phyloP scores from a whole-genome alignment of 2,888 invertebrate species.

The Mesorhabditis sp. region DNA sequence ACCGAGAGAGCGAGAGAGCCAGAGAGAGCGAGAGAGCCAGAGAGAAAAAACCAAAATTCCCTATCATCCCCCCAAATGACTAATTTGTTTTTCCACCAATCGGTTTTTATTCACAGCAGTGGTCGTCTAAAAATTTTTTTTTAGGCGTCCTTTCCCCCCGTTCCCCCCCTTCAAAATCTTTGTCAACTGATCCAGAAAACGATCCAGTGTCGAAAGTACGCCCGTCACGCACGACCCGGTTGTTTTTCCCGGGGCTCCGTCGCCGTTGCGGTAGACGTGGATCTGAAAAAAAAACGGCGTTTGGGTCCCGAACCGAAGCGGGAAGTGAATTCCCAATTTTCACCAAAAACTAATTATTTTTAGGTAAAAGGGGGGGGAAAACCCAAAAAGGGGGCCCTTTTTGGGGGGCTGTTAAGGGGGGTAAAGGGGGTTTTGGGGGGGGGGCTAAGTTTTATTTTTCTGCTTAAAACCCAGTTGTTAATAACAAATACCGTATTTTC shows the following conservation, averaged over 20 bases:
- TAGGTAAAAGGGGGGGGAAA: too few species aligned
- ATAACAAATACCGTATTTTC: too few species aligned
- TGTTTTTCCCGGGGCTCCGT: conserved; percentile 37
- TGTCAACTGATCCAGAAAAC: conserved; percentile 42
- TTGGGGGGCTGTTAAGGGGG: too few species aligned
- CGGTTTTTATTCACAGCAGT: conserved; percentile 11
- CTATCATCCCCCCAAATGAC: conserved; percentile 7
- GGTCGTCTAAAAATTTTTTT: conserved; percentile 5
- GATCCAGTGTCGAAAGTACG: conserved; percentile 46
- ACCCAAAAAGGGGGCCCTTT: too few species aligned
- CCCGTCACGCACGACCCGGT: conserved; percentile 32
- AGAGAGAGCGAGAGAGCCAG: not conserved
- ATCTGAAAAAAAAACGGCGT: conserved; percentile 22
- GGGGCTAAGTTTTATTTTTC: too few species aligned
- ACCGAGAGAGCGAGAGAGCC: too few species aligned
- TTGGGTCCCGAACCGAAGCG: too few species aligned
- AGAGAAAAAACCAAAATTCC: not conserved
- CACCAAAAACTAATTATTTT: too few species aligned
- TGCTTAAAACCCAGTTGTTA: too few species aligned
- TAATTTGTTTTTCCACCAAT: conserved; percentile 9
- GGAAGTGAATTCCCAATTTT: too few species aligned
- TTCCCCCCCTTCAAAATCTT: conserved; percentile 14
- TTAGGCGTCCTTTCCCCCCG: not conserved
- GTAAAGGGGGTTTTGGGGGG: too few species aligned
- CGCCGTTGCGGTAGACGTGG: conserved; percentile 43